Evolutionary conservation across 2,113 vertebrate genomes (phyloP).

Genomic region (Nothoprocta pentlandii): DNA sequence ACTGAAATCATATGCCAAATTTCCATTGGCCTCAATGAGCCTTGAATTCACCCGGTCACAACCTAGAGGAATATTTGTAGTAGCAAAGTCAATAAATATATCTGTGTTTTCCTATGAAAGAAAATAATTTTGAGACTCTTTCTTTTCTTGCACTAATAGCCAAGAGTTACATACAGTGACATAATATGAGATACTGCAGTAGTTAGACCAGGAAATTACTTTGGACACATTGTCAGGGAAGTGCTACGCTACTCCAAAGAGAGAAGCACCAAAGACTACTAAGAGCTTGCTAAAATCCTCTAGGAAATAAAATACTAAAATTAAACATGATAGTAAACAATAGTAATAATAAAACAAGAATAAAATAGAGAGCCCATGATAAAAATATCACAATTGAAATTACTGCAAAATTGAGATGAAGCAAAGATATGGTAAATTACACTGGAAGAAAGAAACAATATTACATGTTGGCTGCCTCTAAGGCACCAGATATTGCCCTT

Average conservation of each 20-base stretch:
- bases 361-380: conserved; percentile 21
- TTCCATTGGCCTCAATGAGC: conserved; percentile 23
- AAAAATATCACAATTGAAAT: neutral
- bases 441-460: neutral
- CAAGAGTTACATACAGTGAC: neutral
- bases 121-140: conserved; percentile 44
- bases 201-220: conserved; percentile 54
- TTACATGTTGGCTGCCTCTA: neutral
- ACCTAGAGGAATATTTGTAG: conserved; percentile 59
- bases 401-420: conserved; percentile 16
- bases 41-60: conserved; percentile 61
- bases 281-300: conserved; percentile 6
- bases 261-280: neutral
- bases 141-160: conserved; percentile 34
- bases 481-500: neutral
- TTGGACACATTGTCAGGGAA: conserved; percentile 39
- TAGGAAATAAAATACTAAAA: conserved; percentile 34
- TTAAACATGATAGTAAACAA: neutral
- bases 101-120: conserved; percentile 54
- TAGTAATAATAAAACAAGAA: neutral
- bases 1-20: conserved; percentile 2
- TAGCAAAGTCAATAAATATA: conserved; percentile 68
- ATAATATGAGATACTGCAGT: conserved; percentile 43
- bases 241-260: neutral
- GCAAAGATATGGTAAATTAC: neutral